Evolutionary conservation across 1,140 invertebrate species (phyloP).

Genomic region (Mercenaria mercenaria): DNA sequence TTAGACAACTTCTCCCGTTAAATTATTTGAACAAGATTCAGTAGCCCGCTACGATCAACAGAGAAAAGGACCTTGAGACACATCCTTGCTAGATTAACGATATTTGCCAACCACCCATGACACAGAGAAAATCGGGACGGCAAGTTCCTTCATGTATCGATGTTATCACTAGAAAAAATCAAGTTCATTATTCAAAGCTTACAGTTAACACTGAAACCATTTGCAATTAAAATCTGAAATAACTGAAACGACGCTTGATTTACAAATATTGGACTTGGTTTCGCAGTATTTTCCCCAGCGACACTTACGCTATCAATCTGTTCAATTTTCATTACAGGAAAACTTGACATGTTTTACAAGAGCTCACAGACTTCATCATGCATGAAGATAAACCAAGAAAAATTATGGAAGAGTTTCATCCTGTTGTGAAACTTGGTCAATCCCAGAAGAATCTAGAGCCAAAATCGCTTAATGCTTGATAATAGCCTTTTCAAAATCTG

Average conservation of each 20-base stretch:
- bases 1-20: not conserved
- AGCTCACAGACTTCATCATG: not conserved
- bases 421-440: not conserved
- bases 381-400: not conserved
- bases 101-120: slow-evolving; percentile 8
- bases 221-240: slow-evolving; percentile 11
- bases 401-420: not conserved
- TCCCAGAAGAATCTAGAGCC: not conserved
- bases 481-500: too few relatives aligned
- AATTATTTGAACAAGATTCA: slow-evolving; percentile 1
- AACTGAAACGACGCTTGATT: not conserved
- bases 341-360: not conserved
- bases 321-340: not conserved
- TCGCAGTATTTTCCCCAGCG: not conserved
- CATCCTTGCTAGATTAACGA: not conserved
- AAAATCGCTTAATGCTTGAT: too few relatives aligned
- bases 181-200: slow-evolving; percentile 27
- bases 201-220: slow-evolving; percentile 1
- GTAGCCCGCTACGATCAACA: not conserved
- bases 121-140: not conserved
- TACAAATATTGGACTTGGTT: not conserved
- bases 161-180: slow-evolving; percentile 26
- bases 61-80: not conserved
- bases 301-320: not conserved
- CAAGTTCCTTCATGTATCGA: slow-evolving; percentile 33